Base-by-base conservation (phyloP, 2,797 vertebrate species). In the Adelosebastes latens region DNA sequence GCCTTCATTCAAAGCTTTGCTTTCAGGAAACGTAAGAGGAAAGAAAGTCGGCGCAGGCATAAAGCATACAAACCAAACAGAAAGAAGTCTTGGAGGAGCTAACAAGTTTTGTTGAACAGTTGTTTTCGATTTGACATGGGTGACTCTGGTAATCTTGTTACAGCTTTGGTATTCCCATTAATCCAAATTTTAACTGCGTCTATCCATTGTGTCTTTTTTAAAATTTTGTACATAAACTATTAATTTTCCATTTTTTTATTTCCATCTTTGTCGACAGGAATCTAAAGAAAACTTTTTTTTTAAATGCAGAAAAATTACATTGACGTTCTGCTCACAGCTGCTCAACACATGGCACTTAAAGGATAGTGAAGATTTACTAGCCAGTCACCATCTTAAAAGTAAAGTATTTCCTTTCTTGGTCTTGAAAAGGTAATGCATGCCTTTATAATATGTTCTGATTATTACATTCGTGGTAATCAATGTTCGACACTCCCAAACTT, bases 1-100 rank as follows among this genome's bases (percentile, higher is more conserved):
- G 62, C 53, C 58, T 32, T 39, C 4, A 70, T 78, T 87, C 39
- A 75, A 87, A 69, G 63, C 59, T 84, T 55, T 72, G 32, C 34
- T 79, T 46, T 77, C 52, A 75, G 68, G 67, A 80, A 82, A 60
- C 39, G 66, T 62, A 27, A 34, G 32, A 64, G 60, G 27, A 72
- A 52, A 34, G 53, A 72, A 46, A 61, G 34, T 10, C 1, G 5
- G 2, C 6, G 8, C 7, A 55, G 42, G 56, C n/a, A 25, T 31
- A 24, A 62, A 59, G 64, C 24, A 69, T 61, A 14, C 12, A 64
- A 73, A 58, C 58, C 10, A 52, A 27, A 62, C 63, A 42, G 49
- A 53, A 22, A 22, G n/a, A 53, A 53, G 49, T n/a, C 49, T 53
- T 22, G 46, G 46, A 49, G 46, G 18, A 49, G 46, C 46, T 49